phyloP scores from a whole-genome alignment of 2,113 vertebrate genomes.

The Trematocara stigmaticum region DNA sequence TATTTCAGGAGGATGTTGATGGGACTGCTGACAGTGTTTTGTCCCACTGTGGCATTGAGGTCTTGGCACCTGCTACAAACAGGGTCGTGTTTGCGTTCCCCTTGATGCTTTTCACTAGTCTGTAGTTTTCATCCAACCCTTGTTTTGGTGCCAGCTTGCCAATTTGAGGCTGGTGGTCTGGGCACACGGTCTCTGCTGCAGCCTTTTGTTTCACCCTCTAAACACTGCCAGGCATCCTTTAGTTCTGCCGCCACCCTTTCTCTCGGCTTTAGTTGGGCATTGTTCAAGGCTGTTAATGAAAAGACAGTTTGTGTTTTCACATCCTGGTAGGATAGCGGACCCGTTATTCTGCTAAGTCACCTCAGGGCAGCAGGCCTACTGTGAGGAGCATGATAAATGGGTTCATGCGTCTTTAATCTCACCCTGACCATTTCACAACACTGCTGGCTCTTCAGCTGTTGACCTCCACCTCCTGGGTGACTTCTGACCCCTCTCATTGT shows the following conservation, averaged over 20 bases:
- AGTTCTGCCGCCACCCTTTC: neutral
- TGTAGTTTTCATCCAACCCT: conserved; percentile 9
- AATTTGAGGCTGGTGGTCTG: conserved; percentile 23
- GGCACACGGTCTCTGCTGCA: conserved; percentile 16
- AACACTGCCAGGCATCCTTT: conserved; percentile 12
- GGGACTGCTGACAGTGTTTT: conserved; percentile 52
- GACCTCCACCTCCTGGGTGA: conserved; percentile 51
- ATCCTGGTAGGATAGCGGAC: neutral
- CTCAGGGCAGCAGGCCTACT: neutral
- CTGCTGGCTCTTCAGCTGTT: conserved; percentile 61
- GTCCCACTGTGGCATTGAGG: conserved; percentile 32
- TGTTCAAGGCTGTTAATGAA: conserved; percentile 7
- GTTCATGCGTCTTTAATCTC: conserved; percentile 21
- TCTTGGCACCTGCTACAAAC: conserved; percentile 35
- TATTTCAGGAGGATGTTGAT: conserved; percentile 23
- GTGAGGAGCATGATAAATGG: conserved; percentile 43
- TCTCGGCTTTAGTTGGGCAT: neutral
- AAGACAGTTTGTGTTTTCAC: conserved; percentile 3
- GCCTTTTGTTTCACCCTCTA: conserved; percentile 32
- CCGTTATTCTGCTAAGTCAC: neutral
- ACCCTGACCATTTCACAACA: neutral
- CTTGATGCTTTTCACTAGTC: conserved; percentile 11
- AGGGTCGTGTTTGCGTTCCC: conserved; percentile 10
- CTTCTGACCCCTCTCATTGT: conserved; percentile 66
- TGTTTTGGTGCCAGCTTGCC: conserved; percentile 38